phyloP scores from a whole-genome alignment of 2,113 vertebrate genomes.

The Falcunculus frontatus region DNA sequence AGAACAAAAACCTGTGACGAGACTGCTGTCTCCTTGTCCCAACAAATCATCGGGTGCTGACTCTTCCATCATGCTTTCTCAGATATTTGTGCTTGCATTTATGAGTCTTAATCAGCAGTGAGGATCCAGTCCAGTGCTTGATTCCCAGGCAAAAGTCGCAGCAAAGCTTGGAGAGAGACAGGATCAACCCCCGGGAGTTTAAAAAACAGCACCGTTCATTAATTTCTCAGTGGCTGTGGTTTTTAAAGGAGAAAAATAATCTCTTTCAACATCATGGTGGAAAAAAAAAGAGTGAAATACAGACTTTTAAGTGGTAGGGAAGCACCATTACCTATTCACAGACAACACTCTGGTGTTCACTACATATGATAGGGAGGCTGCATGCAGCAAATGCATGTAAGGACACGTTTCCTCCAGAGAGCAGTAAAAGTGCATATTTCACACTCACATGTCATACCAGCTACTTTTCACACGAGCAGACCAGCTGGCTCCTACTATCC shows the following conservation, averaged over 20 bases:
- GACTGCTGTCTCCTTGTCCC: background rate
- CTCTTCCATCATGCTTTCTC: background rate
- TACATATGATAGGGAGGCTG: background rate
- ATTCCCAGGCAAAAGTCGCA: constrained; percentile 37
- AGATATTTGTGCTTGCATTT: background rate
- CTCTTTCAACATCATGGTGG: constrained; percentile 21
- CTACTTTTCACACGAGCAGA: background rate
- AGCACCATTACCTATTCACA: constrained; percentile 26
- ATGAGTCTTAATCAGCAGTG: background rate
- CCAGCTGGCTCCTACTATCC: background rate
- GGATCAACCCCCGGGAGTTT: constrained; percentile 7
- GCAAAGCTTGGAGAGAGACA: background rate
- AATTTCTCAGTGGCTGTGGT: constrained; percentile 33
- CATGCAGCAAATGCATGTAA: background rate
- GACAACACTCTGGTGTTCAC: background rate
- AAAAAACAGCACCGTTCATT: constrained; percentile 14
- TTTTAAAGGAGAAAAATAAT: constrained; percentile 32
- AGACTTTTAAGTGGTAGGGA: constrained; percentile 52
- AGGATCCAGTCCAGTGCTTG: background rate
- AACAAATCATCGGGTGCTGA: background rate
- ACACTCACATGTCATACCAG: background rate
- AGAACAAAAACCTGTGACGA: background rate
- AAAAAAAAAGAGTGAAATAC: background rate
- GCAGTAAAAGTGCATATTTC: background rate
- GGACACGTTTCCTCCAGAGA: background rate